Percentiles rank a stretch among this genome's conserved stretches.
phyloP scores from a whole-genome alignment of 2,113 vertebrate genomes.

The Galbula dea region DNA sequence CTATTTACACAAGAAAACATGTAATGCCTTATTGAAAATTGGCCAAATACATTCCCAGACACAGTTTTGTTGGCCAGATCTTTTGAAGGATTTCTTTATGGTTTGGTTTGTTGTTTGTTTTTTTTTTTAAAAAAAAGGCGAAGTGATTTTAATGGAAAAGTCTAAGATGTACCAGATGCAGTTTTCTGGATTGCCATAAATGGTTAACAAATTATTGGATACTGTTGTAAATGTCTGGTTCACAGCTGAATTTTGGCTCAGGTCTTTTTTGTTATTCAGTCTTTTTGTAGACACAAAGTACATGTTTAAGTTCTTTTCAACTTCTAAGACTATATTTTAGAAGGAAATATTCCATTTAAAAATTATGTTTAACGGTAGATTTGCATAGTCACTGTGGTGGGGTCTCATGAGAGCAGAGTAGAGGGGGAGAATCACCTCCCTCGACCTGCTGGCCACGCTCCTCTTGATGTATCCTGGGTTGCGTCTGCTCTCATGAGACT shows the following conservation, averaged over 20 bases:
- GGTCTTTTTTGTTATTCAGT: neutral
- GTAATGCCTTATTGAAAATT: conserved; percentile 66
- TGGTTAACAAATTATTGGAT: conserved; percentile 74
- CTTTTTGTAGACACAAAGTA: neutral
- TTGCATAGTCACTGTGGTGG: neutral
- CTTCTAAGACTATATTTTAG: neutral
- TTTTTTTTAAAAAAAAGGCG: conserved; percentile 37
- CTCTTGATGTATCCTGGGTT: too few species aligned
- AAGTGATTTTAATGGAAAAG: conserved; percentile 70
- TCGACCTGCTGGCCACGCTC: too few species aligned
- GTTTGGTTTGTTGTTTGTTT: too few species aligned
- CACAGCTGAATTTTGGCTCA: conserved; percentile 53
- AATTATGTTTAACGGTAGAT: neutral
- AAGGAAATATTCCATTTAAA: conserved; percentile 13
- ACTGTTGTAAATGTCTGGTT: conserved; percentile 65
- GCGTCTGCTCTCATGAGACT: too few species aligned
- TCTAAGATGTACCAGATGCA: conserved; percentile 73
- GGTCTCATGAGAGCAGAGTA: too few species aligned
- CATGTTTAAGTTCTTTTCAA: conserved; percentile 9
- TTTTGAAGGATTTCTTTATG: conserved; percentile 75
- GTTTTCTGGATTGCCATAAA: conserved; percentile 76
- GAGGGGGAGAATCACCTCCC: too few species aligned
- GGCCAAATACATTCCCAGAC: conserved; percentile 84
- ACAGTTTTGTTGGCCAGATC: conserved; percentile 68
- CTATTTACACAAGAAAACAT: conserved; percentile 73